Percentiles rank a stretch among this genome's conserved stretches.
These are phyloP conservation scores for Clarias magur DNA, from an alignment of 2,113 vertebrate genomes.

Conservation along the genomic window DNA sequence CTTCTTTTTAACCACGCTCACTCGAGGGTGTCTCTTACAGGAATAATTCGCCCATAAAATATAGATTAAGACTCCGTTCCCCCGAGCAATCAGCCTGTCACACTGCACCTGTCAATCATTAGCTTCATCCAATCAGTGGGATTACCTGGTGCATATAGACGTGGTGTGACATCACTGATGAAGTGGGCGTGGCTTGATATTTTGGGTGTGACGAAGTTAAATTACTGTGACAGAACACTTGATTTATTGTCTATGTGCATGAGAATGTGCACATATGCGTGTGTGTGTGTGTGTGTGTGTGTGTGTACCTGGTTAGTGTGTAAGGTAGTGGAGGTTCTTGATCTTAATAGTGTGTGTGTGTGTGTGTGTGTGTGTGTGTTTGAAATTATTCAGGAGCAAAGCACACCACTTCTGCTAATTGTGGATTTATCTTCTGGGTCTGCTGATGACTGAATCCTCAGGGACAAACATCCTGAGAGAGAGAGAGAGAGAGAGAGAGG, in stretches of 20 bases:
- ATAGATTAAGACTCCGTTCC: neutral
- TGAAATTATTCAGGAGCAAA: slow-evolving; percentile 49
- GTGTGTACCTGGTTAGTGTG: neutral
- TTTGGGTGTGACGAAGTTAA: neutral
- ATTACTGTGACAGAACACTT: neutral
- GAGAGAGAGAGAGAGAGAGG: neutral
- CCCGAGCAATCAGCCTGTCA: too few species aligned
- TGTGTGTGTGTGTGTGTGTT: neutral
- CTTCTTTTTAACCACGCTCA: too few species aligned
- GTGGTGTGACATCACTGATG: neutral
- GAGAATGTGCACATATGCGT: neutral
- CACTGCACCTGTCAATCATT: neutral
- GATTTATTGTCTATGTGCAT: neutral
- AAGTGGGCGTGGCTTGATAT: neutral
- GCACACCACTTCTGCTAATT: slow-evolving; percentile 60
- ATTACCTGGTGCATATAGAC: neutral
- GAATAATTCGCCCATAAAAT: neutral
- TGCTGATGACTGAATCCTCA: slow-evolving; percentile 60
- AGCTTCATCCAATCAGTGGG: neutral
- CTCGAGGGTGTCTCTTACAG: too few species aligned
- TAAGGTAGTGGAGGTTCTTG: too few species aligned
- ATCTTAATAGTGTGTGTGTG: neutral
- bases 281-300: neutral
- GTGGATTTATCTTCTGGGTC: slow-evolving; percentile 63
- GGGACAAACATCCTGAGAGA: slow-evolving; percentile 47